These are phyloP conservation scores for Colostygia pectinataria DNA, from an alignment of 2,888 invertebrate species.

Conservation along the genomic window DNA sequence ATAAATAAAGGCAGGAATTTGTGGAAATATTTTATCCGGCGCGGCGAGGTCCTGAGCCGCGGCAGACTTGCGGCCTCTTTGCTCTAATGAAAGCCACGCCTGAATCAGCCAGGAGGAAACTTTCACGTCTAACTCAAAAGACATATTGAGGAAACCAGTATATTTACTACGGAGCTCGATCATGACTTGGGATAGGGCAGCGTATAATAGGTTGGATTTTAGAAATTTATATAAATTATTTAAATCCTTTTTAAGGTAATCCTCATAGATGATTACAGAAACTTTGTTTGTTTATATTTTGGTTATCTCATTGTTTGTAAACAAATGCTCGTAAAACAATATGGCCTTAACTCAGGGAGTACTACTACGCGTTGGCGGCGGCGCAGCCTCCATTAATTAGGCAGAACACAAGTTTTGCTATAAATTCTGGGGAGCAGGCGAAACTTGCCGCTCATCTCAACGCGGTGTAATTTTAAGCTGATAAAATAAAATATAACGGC, in stretches of 20 bases:
- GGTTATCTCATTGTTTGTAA: slow-evolving; percentile 35
- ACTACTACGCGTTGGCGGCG: slow-evolving; percentile 60
- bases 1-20: slow-evolving; percentile 78
- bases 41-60: slow-evolving; percentile 56
- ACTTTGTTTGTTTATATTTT: slow-evolving; percentile 9
- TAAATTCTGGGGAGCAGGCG: slow-evolving; percentile 71
- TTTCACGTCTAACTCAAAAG: slow-evolving; percentile 62
- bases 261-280: neutral
- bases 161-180: slow-evolving; percentile 40
- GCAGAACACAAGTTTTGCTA: slow-evolving; percentile 78
- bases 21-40: slow-evolving; percentile 74
- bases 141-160: slow-evolving; percentile 52
- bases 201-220: slow-evolving; percentile 15
- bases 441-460: slow-evolving; percentile 74
- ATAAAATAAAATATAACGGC: slow-evolving; percentile 78
- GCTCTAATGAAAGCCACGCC: slow-evolving; percentile 74
- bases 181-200: slow-evolving; percentile 3
- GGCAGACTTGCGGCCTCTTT: slow-evolving; percentile 69
- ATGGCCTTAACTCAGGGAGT: slow-evolving; percentile 66
- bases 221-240: slow-evolving; percentile 5
- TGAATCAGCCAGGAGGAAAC: slow-evolving; percentile 63
- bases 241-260: neutral
- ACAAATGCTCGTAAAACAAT: slow-evolving; percentile 62
- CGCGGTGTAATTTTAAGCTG: slow-evolving; percentile 72
- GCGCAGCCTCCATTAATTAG: slow-evolving; percentile 79